Conservation (phyloP, 1,140 invertebrate genomes). For the Adoxophyes honmai region DNA sequence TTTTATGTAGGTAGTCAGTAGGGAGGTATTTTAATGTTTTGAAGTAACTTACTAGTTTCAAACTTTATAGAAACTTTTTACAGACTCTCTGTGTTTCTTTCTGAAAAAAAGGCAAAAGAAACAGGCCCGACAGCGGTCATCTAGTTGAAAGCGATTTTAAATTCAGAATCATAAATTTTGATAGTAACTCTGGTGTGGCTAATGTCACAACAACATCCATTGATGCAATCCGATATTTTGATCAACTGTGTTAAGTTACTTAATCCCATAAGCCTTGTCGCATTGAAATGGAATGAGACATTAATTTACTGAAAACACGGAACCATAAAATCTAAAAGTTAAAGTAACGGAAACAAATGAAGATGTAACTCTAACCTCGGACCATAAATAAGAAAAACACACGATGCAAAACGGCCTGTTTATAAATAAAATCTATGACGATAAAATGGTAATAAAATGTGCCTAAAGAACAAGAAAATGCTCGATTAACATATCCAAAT, state of each 20-base stretch:
- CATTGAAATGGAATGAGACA: slow-evolving; percentile 1
- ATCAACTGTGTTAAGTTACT: neutral
- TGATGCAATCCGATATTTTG: no score
- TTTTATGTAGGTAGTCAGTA: no score
- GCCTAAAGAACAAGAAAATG: slow-evolving; percentile 15
- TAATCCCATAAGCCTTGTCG: neutral
- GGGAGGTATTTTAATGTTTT: no score
- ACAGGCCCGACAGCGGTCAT: no score
- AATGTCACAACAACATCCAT: no score
- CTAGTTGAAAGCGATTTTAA: no score
- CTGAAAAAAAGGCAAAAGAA: no score
- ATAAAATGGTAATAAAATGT: slow-evolving; percentile 18
- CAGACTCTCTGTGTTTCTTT: no score
- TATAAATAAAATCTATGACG: slow-evolving; percentile 14
- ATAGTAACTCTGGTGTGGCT: no score
- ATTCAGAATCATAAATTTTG: no score
- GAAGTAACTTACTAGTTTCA: no score
- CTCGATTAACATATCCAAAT: slow-evolving; percentile 16
- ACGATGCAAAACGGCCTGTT: slow-evolving; percentile 7
- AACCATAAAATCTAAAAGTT: neutral
- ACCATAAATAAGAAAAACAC: neutral
- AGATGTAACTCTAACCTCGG: slow-evolving; percentile 10
- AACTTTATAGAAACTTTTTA: no score
- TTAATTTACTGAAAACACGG: slow-evolving; percentile 1
- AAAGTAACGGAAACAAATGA: neutral